Evolutionary conservation across 2,113 vertebrate species (phyloP).

Genomic region (Anhinga anhinga): DNA sequence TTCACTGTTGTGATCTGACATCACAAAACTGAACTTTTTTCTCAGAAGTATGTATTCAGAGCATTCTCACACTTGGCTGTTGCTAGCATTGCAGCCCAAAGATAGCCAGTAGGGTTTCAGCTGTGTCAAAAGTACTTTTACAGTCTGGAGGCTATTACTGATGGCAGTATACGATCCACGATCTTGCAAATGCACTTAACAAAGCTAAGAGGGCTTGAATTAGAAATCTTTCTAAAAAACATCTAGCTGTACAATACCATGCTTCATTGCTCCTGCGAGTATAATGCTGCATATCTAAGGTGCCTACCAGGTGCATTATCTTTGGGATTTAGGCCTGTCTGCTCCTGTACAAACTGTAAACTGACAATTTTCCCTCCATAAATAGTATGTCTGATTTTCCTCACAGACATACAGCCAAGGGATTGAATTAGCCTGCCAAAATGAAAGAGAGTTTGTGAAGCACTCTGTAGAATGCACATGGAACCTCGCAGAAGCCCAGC

Average conservation of each 20-base stretch:
- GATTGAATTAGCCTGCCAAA: slow-evolving; percentile 86
- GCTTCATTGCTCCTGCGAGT: neutral
- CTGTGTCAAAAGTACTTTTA: neutral
- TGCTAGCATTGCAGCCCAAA: neutral
- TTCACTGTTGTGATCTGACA: neutral
- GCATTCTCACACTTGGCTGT: neutral
- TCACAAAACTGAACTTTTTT: neutral
- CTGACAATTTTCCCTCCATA: neutral
- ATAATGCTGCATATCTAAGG: neutral
- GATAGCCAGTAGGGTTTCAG: neutral
- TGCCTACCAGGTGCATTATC: neutral
- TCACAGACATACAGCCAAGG: slow-evolving; percentile 76
- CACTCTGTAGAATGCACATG: slow-evolving; percentile 90
- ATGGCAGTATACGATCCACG: neutral
- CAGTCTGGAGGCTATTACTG: neutral
- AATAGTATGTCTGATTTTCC: slow-evolving; percentile 15
- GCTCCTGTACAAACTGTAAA: neutral
- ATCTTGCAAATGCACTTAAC: neutral
- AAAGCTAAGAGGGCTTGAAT: neutral
- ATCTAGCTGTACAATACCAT: neutral
- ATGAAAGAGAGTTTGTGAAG: slow-evolving; percentile 88
- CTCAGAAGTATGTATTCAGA: neutral
- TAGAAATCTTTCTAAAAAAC: neutral
- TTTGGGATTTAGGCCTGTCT: neutral
- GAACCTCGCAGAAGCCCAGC: slow-evolving; percentile 95